phyloP scores from a whole-genome alignment of 2,888 invertebrate genomes.

The Sericinus montela region DNA sequence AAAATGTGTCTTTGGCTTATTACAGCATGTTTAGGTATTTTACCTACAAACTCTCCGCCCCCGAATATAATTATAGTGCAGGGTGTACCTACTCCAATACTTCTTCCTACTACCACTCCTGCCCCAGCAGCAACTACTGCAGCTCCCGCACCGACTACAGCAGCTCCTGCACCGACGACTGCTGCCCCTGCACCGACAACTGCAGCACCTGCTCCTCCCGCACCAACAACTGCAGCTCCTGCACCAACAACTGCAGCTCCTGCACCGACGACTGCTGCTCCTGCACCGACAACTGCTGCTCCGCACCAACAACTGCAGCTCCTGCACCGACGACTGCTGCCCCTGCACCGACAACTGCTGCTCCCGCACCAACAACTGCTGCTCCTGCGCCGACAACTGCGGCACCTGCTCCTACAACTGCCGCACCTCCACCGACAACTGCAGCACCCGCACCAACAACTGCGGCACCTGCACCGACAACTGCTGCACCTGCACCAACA shows the following conservation, averaged over 20 bases:
- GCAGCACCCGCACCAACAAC: conserved; percentile 20
- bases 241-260: conserved; percentile 24
- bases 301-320: conserved; percentile 37
- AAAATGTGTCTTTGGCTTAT: conserved; percentile 72
- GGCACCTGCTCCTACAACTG: conserved; percentile 26
- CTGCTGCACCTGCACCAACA: conserved; percentile 33
- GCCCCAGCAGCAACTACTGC: conserved; percentile 31
- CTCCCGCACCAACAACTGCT: conserved; percentile 21
- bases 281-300: conserved; percentile 17
- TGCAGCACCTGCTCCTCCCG: neutral
- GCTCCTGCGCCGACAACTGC: conserved; percentile 23
- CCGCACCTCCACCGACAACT: conserved; percentile 17
- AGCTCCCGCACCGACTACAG: conserved; percentile 14
- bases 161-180: conserved; percentile 19
- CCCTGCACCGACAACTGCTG: conserved; percentile 23
- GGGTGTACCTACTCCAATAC: conserved; percentile 60
- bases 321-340: conserved; percentile 29
- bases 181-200: conserved; percentile 17
- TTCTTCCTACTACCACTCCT: conserved; percentile 53
- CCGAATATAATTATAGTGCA: conserved; percentile 47
- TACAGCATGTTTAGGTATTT: conserved; percentile 67
- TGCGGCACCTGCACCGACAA: conserved; percentile 29
- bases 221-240: conserved; percentile 22
- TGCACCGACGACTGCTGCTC: conserved; percentile 18
- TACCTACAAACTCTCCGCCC: conserved; percentile 52